Evolutionary conservation across 2,797 vertebrate species (phyloP), one percentile per base, ranked within the genome.

Genomic region (Danio kyathit): DNA sequence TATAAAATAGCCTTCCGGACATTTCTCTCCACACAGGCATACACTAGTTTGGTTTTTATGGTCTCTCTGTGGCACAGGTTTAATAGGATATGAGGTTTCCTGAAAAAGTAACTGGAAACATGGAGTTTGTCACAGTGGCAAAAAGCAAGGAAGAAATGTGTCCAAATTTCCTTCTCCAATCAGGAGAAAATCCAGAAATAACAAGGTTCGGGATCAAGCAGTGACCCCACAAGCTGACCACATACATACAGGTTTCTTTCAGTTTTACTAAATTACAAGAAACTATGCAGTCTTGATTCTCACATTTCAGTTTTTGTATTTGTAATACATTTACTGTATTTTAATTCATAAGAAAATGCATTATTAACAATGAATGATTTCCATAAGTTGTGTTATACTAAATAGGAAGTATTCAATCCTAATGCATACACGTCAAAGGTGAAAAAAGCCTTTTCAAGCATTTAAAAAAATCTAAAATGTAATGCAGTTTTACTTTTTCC

Each of bases 151-250:
- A 75, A 65, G 48, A 60, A 76, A 76, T 85, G 21, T 44, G 51
- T 84, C 73, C 72, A 85, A 79, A 43, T 74, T 56, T 71, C 79
- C 80, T 85, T 82, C 59, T 80, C 73, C 84, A 85, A 83, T 75
- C 74, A 74, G 77, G 80, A 56, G 54, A 40, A 76, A 86, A 84
- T 83, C 86, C 80, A 70, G 43, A 83, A 80, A 87, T 92, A 91
- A 89, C 89, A 89, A 89, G 89, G 86, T 86, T 83, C 71, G 84
- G 85, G 84, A 83, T 86, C 82, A 87, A 86, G 89, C 77, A 86
- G 79, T 87, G 86, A 89, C 86, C 84, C 86, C 81, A 88, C 81
- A 84, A 85, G 88, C 87, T 83, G 82, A 16, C 7, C 72, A 64
- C 43, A 74, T 40, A 72, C 52, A 52, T 14, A 56, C n/a, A 56